Conservation (phyloP, 2,797 vertebrate genomes). For the Ceryle rudis region DNA sequence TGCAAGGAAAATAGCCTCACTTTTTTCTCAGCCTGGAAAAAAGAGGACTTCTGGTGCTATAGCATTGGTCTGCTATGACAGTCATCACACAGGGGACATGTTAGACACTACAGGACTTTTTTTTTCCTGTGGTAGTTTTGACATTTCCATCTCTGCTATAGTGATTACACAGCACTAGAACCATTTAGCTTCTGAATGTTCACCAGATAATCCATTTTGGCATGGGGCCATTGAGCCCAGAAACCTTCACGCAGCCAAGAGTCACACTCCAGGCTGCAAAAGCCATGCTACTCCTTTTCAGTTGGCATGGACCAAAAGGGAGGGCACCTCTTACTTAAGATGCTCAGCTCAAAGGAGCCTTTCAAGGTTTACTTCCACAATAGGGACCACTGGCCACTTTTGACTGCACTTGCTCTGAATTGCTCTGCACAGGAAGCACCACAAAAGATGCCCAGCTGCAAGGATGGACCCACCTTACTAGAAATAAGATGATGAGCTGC, state of each 20-base stretch:
- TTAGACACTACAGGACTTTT: not conserved
- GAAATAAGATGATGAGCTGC: not conserved
- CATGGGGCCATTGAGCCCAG: accelerated
- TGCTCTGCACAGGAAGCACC: not conserved
- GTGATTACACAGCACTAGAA: not conserved
- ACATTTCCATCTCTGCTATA: not conserved
- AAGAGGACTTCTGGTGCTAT: not conserved
- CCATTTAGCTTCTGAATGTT: not conserved
- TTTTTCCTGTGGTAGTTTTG: not conserved
- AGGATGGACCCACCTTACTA: not conserved
- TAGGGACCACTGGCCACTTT: not conserved
- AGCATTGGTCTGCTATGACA: not conserved
- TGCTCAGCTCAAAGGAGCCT: not conserved
- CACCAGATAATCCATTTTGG: not conserved
- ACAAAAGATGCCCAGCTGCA: not conserved
- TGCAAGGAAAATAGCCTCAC: not conserved
- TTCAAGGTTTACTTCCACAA: not conserved
- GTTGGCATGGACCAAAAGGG: not conserved
- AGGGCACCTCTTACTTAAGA: not conserved
- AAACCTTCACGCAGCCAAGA: not conserved
- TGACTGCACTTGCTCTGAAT: not conserved
- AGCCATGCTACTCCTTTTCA: not conserved
- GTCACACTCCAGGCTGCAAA: not conserved
- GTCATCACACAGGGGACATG: not conserved
- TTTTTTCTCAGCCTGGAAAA: not conserved